Percentiles rank a stretch among this genome's conserved stretches.
Evolutionary conservation across 2,113 vertebrate species (phyloP).

Genomic region (Leptobrachium ailaonicum): DNA sequence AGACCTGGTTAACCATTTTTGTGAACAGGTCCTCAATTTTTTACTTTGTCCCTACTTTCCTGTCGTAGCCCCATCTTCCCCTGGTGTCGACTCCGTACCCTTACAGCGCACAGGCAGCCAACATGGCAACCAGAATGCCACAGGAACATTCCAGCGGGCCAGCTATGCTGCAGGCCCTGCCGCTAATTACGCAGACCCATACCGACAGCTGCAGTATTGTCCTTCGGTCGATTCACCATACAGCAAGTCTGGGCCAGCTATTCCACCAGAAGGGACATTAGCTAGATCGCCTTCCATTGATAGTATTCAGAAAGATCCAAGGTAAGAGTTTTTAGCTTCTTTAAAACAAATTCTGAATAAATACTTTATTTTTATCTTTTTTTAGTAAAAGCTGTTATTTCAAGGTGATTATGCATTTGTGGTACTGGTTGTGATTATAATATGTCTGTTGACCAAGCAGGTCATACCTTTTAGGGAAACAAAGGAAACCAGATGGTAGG

Average conservation of each 20-base stretch:
- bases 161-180: slow-evolving; percentile 88
- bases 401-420: no score
- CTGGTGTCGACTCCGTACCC: slow-evolving; percentile 98
- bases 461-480: no score
- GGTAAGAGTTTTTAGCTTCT: slow-evolving; percentile 73
- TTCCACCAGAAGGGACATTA: slow-evolving; percentile 93
- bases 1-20: slow-evolving; percentile 90
- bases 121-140: slow-evolving; percentile 76
- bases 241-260: slow-evolving; percentile 97
- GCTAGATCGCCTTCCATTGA: slow-evolving; percentile 96
- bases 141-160: slow-evolving; percentile 89
- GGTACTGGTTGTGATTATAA: no score
- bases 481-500: no score
- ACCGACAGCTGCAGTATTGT: slow-evolving; percentile 97
- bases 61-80: slow-evolving; percentile 97
- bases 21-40: slow-evolving; percentile 96
- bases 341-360: background rate
- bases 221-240: slow-evolving; percentile 96
- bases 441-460: no score
- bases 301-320: slow-evolving; percentile 98
- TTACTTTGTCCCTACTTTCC: slow-evolving; percentile 98
- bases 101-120: slow-evolving; percentile 97
- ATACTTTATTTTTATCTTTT: background rate
- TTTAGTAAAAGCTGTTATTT: background rate
- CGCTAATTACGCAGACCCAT: slow-evolving; percentile 89